Conservation (phyloP, 1,140 invertebrate genomes). For the Trinorchestia longiramus region DNA sequence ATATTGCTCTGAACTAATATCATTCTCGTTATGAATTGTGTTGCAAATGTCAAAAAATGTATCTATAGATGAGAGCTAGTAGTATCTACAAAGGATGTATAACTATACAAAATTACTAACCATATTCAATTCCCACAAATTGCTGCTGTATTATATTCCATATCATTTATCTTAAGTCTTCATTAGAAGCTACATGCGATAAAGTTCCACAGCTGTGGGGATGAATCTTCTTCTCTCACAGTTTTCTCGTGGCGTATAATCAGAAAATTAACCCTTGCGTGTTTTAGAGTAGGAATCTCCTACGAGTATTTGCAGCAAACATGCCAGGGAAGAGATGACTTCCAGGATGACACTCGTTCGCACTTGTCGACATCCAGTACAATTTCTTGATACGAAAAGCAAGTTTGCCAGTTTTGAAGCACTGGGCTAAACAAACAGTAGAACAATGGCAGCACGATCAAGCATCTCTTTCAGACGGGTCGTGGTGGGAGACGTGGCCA, state of each 20-base stretch:
- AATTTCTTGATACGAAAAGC: conserved; percentile 11
- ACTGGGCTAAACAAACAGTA: not conserved
- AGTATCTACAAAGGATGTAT: too few species aligned
- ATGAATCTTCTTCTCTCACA: not conserved
- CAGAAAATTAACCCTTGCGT: not conserved
- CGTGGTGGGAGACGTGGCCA: too few species aligned
- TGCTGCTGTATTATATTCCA: too few species aligned
- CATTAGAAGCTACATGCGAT: not conserved
- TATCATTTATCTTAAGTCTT: too few species aligned
- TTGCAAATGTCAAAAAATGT: too few species aligned
- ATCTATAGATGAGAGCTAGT: too few species aligned
- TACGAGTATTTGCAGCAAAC: conserved; percentile 7
- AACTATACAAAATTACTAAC: too few species aligned
- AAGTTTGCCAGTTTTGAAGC: not conserved
- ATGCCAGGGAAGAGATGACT: not conserved
- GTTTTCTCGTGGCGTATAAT: not conserved
- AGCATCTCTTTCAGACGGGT: not conserved
- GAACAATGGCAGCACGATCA: not conserved
- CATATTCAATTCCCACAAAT: too few species aligned
- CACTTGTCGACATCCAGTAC: conserved; percentile 10
- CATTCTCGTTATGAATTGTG: too few species aligned
- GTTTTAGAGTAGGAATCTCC: not conserved
- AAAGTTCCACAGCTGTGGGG: not conserved
- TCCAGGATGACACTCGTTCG: conserved; percentile 16
- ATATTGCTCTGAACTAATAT: too few species aligned